phyloP scores from a whole-genome alignment of 2,113 vertebrate species.

The Grus americana region DNA sequence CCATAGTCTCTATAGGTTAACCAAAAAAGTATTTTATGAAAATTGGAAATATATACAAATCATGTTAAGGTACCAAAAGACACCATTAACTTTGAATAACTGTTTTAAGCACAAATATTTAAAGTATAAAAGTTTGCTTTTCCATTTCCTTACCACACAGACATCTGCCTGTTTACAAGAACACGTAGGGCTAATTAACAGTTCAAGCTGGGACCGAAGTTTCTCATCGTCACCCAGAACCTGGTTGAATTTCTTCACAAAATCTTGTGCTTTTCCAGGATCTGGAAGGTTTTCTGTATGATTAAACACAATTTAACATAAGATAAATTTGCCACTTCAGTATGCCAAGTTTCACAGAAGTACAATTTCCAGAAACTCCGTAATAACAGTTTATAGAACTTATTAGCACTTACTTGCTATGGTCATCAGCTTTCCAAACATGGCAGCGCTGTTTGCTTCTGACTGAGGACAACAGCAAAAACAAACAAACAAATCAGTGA shows the following conservation, averaged over 20 bases:
- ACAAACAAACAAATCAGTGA: not conserved
- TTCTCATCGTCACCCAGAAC: conserved; percentile 98
- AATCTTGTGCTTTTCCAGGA: conserved; percentile 98
- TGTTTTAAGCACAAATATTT: not conserved
- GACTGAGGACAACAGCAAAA: conserved; percentile 81
- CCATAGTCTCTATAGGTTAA: not conserved
- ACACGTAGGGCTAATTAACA: conserved; percentile 95
- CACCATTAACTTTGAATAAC: not conserved
- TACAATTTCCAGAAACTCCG: not conserved
- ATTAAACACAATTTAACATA: conserved; percentile 38
- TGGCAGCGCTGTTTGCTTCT: conserved; percentile 92
- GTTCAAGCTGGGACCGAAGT: conserved; percentile 89
- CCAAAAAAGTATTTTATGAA: not conserved
- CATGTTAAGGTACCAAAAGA: not conserved
- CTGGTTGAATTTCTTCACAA: conserved; percentile 99
- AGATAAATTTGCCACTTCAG: not conserved
- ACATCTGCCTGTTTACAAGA: conserved; percentile 98
- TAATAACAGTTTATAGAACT: not conserved
- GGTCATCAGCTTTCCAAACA: conserved; percentile 98
- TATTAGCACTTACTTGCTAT: conserved; percentile 90
- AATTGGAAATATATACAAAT: not conserved
- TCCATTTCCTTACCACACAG: conserved; percentile 90
- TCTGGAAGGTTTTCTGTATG: conserved; percentile 93
- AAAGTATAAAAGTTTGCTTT: not conserved
- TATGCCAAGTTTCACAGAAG: not conserved